Base-by-base conservation (phyloP, 2,797 vertebrate genomes). In the Buceros bicornis region DNA sequence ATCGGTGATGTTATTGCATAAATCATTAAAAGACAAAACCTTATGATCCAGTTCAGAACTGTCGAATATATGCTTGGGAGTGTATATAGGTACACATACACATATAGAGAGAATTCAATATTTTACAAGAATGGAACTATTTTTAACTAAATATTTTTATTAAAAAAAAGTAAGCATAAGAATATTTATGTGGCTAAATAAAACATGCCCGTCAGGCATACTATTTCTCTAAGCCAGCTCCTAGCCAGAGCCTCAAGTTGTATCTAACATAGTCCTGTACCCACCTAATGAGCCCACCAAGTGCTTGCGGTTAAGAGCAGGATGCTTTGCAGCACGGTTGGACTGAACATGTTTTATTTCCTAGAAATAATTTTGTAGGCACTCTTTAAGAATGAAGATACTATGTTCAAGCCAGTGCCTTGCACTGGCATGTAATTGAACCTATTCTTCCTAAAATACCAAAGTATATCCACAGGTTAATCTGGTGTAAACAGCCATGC, bases 51-150 rank as follows among this genome's bases (percentile, higher is more conserved):
- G 35, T 25, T 48, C 25, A 50, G 21, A 85, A 45, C 8, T 42
- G 61, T 22, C 16, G 57, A 77, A 65, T 13, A 31, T 37, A 37
- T 21, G 9, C 6, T 26, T 80, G 16, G 24, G 79, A 20, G 31
- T 6, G 1, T 42, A 8, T 7, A 20, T 12, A 61, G 15, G 50
- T 16, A 33, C 6, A 26, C 10, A 28, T 10, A 20, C 0, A 2
- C 12, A 22, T 5, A 9, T 15, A 6, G n/a, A 57, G 7, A 1
- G 13, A 60, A 67, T 22, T 0, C 87, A 74, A 71, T 48, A 45
- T 53, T 53, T 82, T 31, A 70, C 16, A 51, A 42, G 25, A 91
- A 45, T 16, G 0, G 18, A 79, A 19, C 13, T 29, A 45, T 47
- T 67, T 69, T 47, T 53, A 45, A 65, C 4, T 22, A 74, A 48